Evolutionary conservation across 1,140 invertebrate species (phyloP), one percentile per base, ranked within the genome.

Genomic region (Lepidurus couesii): DNA sequence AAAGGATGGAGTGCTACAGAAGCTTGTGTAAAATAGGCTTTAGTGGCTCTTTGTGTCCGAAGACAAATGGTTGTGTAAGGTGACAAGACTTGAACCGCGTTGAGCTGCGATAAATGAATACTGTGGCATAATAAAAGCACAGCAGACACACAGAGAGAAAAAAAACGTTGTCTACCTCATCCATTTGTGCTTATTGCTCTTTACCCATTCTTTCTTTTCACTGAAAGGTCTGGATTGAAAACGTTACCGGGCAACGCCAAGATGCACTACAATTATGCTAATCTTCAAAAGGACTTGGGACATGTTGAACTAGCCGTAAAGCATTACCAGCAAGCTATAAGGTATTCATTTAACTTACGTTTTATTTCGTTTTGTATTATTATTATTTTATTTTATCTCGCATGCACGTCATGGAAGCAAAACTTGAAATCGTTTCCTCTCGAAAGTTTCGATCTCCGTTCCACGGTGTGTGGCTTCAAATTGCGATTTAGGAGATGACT

Each of bases 181-280:
- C 45, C 53, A 65, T 16, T 16, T 13, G 21, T 2, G 21, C 8
- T n/a, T 16, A n/a, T 65, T 65, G 26, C 26, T 34, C 34, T 34
- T 34, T 34, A 34, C 34, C 34, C 34, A 34, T 65, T 47, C 45
- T 47, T 47, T 7, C 13, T 79, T 78, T 79, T 88, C 89, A 21
- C 73, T 78, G 77, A 75, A 87, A 95, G 94, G 83, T 90, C 94
- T 10, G 94, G 94, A 21, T 84, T 96, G 44, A 87, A 89, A 80
- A 90, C 91, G 4, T 84, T 95, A 26, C 93, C 94, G 0, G 89
- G 92, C 84, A 96, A 96, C 84, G 93, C 93, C 42, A 96, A 96
- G 86, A 90, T 95, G 86, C 94, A 95, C 86, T 96, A 95, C 86
- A 96, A 96, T 85, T 95, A 92, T 84, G 94, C 91, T 26, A 96